phyloP scores from a whole-genome alignment of 2,888 invertebrate species.

The Keiferia lycopersicella region DNA sequence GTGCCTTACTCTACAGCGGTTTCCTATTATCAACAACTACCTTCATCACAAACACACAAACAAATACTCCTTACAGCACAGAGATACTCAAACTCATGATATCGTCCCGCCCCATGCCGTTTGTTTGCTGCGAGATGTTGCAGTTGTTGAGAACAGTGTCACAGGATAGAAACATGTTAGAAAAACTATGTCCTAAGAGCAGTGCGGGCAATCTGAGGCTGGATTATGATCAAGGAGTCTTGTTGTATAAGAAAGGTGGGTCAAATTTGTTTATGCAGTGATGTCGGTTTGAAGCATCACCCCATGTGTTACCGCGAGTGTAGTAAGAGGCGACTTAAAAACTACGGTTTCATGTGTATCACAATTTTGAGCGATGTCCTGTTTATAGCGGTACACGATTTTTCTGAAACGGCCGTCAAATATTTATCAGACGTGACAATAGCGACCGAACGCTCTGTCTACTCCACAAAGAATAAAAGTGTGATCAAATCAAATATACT shows the following conservation, averaged over 20 bases:
- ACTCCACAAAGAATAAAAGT: no score
- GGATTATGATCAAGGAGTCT: no score
- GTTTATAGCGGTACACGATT: no score
- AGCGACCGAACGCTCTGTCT: no score
- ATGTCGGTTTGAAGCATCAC: no score
- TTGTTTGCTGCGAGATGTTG: constrained; percentile 49
- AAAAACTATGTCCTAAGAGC: constrained; percentile 47
- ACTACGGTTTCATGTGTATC: no score
- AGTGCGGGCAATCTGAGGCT: constrained; percentile 44
- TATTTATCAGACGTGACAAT: no score
- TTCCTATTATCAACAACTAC: constrained; percentile 49
- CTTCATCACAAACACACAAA: constrained; percentile 29
- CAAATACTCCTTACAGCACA: constrained; percentile 32
- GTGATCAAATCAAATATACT: no score
- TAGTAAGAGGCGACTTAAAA: no score
- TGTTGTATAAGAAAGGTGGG: background rate
- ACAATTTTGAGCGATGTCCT: no score
- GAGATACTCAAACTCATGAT: constrained; percentile 50
- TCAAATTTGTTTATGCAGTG: background rate
- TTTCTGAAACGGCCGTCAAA: no score
- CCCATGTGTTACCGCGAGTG: no score
- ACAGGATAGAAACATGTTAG: constrained; percentile 37
- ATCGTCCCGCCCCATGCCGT: constrained; percentile 53
- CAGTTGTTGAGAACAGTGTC: constrained; percentile 41
- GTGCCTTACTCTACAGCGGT: constrained; percentile 60